Base-by-base conservation (phyloP, 2,797 vertebrate genomes). In the Scleropages formosus region DNA sequence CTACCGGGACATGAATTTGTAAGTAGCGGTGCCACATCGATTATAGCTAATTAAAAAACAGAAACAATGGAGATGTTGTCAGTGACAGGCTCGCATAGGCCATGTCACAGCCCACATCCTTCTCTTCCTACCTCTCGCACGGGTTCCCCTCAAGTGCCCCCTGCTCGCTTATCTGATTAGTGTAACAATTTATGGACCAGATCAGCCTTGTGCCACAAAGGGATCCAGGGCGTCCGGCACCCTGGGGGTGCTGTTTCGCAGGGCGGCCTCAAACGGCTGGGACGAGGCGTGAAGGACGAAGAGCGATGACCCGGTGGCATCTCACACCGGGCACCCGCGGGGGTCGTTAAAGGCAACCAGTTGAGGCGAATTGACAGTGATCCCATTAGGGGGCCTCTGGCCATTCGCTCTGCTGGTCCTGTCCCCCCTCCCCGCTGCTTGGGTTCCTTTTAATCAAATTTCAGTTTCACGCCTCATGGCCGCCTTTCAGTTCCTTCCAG, bases 401-500 rank as follows among this genome's bases (percentile, higher is more conserved):
- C n/a, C n/a, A n/a, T n/a, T 31, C 2, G 31, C 80, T 13, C 18
- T 13, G 12, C 53, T 53, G n/a, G 7, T 18, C 7, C 53, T n/a
- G 4, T 58, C n/a, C 9, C 59, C 59, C 20, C 59, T n/a, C 59
- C 20, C 59, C 59, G n/a, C 59, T 2, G 53, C 59, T 3, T 61
- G 4, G 65, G 27, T 0, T n/a, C 6, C 31, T 39, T 39, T 39
- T 56, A 1, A 12, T 12, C 53, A 56, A 56, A 56, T 12, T 58
- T 63, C 76, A 31, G 8, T 10, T 16, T 31, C 10, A 67, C 13
- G 16, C 24, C 10, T 18, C 24, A 67, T 31, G 67, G 26, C 22
- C 68, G 70, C 53, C 56, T 11, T 75, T 71, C 44, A n/a, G 46
- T 63, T 65, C 72, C 53, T 65, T 63, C 53, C 72, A 12, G 44